phyloP scores from a whole-genome alignment of 2,888 invertebrate species.

The Dryomyza anilis region DNA sequence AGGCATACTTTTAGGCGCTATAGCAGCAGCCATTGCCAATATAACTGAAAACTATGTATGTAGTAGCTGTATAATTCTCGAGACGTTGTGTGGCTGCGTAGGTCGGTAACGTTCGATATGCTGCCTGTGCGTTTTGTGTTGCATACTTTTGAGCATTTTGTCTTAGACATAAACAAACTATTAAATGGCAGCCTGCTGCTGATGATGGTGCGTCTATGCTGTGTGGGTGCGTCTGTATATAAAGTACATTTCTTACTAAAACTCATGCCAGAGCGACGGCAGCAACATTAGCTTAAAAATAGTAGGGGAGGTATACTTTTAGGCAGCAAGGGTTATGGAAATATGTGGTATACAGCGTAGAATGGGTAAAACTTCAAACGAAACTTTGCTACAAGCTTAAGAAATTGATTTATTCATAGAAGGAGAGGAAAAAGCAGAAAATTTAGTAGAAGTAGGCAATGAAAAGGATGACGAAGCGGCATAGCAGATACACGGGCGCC shows the following conservation, averaged over 20 bases:
- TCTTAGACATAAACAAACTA: conserved; percentile 19
- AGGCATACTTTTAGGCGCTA: conserved; percentile 50
- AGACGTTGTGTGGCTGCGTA: conserved; percentile 23
- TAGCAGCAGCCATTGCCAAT: conserved; percentile 32
- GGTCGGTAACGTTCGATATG: too few species aligned
- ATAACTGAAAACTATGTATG: too few species aligned
- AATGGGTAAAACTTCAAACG: conserved; percentile 25
- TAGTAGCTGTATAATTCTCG: conserved; percentile 14
- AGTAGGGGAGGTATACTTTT: conserved; percentile 22
- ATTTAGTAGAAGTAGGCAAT: too few species aligned
- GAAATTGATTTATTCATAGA: conserved; percentile 49
- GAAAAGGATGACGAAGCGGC: too few species aligned
- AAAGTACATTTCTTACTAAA: background rate
- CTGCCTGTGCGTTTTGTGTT: conserved; percentile 11
- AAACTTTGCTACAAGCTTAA: conserved; percentile 41
- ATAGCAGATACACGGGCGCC: too few species aligned
- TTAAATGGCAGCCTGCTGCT: conserved; percentile 4
- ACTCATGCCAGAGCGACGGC: background rate
- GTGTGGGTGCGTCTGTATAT: background rate
- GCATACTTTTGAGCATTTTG: conserved; percentile 27
- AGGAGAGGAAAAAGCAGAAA: background rate
- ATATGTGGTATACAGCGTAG: conserved; percentile 31
- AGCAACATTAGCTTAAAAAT: background rate
- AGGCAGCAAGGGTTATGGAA: conserved; percentile 30
- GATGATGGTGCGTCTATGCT: background rate